phyloP scores from a whole-genome alignment of 2,888 invertebrate genomes.

The Platerodrilus igneus region DNA sequence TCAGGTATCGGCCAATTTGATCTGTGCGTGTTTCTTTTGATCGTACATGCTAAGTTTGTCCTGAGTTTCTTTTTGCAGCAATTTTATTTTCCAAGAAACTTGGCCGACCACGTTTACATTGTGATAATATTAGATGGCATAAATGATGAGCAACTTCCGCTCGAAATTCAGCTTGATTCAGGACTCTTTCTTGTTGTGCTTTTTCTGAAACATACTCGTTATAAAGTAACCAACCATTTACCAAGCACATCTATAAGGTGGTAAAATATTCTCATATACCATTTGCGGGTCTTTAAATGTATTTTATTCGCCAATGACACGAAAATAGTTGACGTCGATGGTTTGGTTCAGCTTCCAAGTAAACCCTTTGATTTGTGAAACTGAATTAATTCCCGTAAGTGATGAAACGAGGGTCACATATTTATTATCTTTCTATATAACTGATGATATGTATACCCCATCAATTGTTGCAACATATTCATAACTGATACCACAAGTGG shows the following conservation, averaged over 20 bases:
- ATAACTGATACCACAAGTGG: neutral
- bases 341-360: no score
- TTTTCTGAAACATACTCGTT: no score
- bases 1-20: neutral
- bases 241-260: neutral
- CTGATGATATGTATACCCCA: no score
- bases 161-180: slow-evolving; percentile 1
- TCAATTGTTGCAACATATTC: no score
- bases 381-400: neutral
- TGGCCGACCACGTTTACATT: slow-evolving; percentile 1
- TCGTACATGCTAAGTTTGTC: slow-evolving; percentile 1
- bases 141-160: neutral
- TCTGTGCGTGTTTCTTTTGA: neutral
- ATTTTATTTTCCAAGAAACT: neutral
- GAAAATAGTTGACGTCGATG: no score
- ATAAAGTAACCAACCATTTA: no score
- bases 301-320: no score
- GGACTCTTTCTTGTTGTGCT: no score
- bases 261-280: slow-evolving; percentile 1
- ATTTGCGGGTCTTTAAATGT: no score
- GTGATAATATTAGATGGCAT: neutral
- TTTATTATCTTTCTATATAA: no score
- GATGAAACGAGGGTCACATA: neutral
- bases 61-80: neutral
- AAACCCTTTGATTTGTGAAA: no score